phyloP scores from a whole-genome alignment of 1,140 invertebrate genomes.

The Chelonus insularis region DNA sequence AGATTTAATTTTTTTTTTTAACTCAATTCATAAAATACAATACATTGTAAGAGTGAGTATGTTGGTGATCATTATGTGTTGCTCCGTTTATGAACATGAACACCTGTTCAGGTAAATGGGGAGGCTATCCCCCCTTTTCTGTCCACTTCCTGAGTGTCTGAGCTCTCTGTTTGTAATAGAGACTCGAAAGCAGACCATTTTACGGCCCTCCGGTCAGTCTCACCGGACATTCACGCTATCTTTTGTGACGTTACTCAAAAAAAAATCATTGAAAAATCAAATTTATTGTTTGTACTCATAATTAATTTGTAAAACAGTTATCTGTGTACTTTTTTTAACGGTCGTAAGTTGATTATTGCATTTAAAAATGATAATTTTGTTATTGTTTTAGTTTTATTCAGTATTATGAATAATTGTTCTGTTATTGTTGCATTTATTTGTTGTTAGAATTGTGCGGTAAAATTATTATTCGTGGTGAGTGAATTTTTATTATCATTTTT shows the following conservation, averaged over 20 bases:
- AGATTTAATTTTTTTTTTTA: background rate
- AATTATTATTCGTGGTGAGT: background rate
- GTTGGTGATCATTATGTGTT: constrained; percentile 15
- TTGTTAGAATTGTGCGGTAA: background rate
- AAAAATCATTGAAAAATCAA: background rate
- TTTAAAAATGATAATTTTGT: too few relatives aligned
- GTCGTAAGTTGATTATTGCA: too few relatives aligned
- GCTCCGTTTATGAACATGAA: constrained; percentile 14
- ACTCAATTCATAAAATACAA: background rate
- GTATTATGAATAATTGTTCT: background rate
- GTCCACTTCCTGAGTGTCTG: constrained; percentile 27
- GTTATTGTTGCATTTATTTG: background rate
- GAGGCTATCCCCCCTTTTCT: constrained; percentile 27
- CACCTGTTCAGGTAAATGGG: constrained; percentile 27
- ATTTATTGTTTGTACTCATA: background rate
- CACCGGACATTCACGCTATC: constrained; percentile 13
- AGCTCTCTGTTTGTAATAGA: constrained; percentile 23
- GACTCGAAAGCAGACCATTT: constrained; percentile 27
- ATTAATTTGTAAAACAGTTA: too few relatives aligned
- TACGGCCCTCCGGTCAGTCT: constrained; percentile 14
- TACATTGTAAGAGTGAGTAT: background rate
- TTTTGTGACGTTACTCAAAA: constrained; percentile 2
- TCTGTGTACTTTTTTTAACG: too few relatives aligned
- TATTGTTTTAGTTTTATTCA: too few relatives aligned
- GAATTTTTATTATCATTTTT: background rate